phyloP scores from a whole-genome alignment of 2,888 invertebrate species.

The Archaeoteleia sp. region DNA sequence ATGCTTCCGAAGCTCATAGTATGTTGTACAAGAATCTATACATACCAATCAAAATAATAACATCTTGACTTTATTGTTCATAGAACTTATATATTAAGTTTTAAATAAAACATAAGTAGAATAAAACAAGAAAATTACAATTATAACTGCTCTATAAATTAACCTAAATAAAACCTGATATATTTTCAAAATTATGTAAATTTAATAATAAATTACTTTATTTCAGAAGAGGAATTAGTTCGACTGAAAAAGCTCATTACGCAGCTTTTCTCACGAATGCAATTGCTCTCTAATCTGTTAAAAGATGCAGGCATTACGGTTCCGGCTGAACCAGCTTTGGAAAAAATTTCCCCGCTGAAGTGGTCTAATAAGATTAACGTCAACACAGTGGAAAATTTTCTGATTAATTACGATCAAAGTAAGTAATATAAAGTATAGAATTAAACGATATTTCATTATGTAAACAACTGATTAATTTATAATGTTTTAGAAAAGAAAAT shows the following conservation, averaged over 20 bases:
- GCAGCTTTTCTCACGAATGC: conserved; percentile 69
- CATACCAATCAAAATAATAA: no score
- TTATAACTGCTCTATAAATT: neutral
- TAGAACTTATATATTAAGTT: no score
- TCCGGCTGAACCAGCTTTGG: conserved; percentile 72
- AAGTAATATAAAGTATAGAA: conserved; percentile 50
- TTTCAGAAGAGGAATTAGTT: conserved; percentile 69
- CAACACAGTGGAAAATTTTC: conserved; percentile 65
- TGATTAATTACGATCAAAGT: conserved; percentile 62
- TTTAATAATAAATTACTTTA: conserved; percentile 7
- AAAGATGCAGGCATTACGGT: conserved; percentile 72
- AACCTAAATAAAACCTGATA: neutral
- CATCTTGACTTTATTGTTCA: no score
- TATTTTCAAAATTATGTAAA: neutral
- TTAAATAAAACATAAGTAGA: no score
- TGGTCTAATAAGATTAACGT: conserved; percentile 73
- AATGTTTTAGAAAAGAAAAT: conserved; percentile 60
- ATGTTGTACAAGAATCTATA: no score
- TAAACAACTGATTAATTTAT: conserved; percentile 11
- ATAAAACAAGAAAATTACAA: no score
- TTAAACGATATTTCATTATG: conserved; percentile 4
- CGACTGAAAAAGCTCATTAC: conserved; percentile 69
- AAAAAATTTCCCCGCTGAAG: conserved; percentile 71
- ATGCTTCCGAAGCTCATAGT: conserved; percentile 71
- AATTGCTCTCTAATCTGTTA: conserved; percentile 68